Evolutionary conservation across 1,140 invertebrate genomes (phyloP).

Genomic region (Radopholus similis): DNA sequence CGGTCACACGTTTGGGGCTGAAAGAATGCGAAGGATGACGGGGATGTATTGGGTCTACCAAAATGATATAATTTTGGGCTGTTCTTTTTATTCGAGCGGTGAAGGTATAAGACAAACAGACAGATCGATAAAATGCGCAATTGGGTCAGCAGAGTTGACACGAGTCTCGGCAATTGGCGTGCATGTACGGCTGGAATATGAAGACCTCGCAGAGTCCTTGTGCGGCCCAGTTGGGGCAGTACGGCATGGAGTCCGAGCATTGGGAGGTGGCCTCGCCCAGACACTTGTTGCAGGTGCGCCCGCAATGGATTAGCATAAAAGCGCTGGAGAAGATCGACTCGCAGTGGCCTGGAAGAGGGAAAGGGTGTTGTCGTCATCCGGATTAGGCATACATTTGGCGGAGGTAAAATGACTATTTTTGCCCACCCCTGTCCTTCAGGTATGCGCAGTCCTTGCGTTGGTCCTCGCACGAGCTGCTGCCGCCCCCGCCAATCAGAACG

Average conservation of each 20-base stretch:
- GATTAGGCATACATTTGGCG: conserved; percentile 16
- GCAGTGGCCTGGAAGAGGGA: conserved; percentile 43
- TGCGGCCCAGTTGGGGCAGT: conserved; percentile 48
- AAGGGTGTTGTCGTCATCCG: conserved; percentile 43
- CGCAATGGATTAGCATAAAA: conserved; percentile 50
- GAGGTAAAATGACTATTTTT: neutral
- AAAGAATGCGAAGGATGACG: too few species aligned
- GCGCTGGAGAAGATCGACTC: conserved; percentile 34
- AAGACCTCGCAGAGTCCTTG: conserved; percentile 43
- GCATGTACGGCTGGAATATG: conserved; percentile 36
- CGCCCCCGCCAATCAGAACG: neutral
- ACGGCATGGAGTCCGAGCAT: conserved; percentile 38
- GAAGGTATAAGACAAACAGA: too few species aligned
- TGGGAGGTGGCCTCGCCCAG: neutral
- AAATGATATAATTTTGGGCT: too few species aligned
- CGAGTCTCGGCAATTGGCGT: neutral
- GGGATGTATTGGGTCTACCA: too few species aligned
- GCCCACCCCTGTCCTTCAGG: neutral
- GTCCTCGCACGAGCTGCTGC: too few species aligned
- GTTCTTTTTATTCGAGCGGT: too few species aligned
- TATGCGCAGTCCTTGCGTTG: neutral
- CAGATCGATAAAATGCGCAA: too few species aligned
- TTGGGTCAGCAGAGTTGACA: conserved; percentile 4
- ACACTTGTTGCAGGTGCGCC: conserved; percentile 41
- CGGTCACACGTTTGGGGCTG: too few species aligned